Conservation (phyloP, 2,888 invertebrate genomes). For the Leptarthrus brevirostris region DNA sequence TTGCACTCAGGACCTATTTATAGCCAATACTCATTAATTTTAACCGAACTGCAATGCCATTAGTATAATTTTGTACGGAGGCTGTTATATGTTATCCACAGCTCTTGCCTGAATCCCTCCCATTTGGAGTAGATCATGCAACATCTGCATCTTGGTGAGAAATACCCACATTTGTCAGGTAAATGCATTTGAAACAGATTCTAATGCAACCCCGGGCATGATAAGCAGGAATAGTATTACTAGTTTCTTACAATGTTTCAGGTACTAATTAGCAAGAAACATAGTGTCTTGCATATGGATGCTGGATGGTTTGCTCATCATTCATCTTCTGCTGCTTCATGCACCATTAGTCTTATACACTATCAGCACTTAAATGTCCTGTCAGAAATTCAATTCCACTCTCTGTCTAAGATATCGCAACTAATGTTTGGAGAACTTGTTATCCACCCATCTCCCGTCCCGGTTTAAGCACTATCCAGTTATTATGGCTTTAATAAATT, state of each 20-base stretch:
- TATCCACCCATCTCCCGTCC: background rate
- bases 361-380: slow-evolving; percentile 14
- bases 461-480: background rate
- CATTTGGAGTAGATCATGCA: background rate
- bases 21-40: slow-evolving; percentile 15
- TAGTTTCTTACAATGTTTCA: slow-evolving; percentile 6
- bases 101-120: background rate
- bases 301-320: background rate
- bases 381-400: slow-evolving; percentile 19
- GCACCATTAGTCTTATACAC: slow-evolving; percentile 24
- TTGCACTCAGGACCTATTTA: slow-evolving; percentile 17
- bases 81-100: background rate
- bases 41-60: slow-evolving; percentile 1
- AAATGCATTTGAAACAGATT: background rate
- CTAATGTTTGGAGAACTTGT: background rate
- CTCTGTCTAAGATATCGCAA: background rate
- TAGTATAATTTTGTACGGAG: slow-evolving; percentile 15
- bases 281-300: background rate
- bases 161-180: background rate
- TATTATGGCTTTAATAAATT: slow-evolving; percentile 37
- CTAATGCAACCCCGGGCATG: background rate
- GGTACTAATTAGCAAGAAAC: slow-evolving; percentile 19
- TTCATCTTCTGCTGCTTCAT: background rate
- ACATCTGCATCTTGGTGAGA: background rate
- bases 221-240: background rate